A percentile compares a stretch with the other conserved stretches of the same genome.
Evolutionary conservation across 2,797 vertebrate genomes (phyloP).

Genomic region (Menidia menidia): DNA sequence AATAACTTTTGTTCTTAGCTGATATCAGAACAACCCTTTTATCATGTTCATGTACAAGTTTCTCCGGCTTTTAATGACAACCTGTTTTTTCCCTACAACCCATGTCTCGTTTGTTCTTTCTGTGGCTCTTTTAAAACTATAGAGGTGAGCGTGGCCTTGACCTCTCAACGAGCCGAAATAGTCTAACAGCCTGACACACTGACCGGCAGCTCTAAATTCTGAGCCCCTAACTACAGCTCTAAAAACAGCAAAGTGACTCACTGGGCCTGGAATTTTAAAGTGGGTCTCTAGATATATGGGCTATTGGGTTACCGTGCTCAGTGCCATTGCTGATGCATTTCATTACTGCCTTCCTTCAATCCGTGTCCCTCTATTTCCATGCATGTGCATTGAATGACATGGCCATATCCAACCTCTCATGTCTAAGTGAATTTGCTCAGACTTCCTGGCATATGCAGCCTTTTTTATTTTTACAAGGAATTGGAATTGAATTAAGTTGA

Average conservation of each 20-base stretch:
- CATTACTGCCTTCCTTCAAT: conserved; percentile 29
- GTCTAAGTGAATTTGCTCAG: conserved; percentile 64
- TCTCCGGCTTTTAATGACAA: conserved; percentile 28
- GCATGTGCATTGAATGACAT: conserved; percentile 13
- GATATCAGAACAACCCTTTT: background rate
- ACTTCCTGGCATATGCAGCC: conserved; percentile 46
- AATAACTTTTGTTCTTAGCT: background rate
- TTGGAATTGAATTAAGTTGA: conserved; percentile 46
- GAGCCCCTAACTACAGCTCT: conserved; percentile 39
- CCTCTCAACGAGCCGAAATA: conserved; percentile 59
- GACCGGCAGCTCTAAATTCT: conserved; percentile 64
- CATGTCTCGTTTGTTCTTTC: conserved; percentile 7
- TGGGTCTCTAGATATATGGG: conserved; percentile 67
- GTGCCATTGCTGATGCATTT: conserved; percentile 50
- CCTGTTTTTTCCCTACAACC: conserved; percentile 7
- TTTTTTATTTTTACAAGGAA: conserved; percentile 66
- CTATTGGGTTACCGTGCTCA: conserved; percentile 68
- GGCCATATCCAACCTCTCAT: conserved; percentile 19
- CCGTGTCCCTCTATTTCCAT: conserved; percentile 7
- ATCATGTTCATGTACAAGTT: background rate
- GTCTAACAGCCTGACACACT: conserved; percentile 60
- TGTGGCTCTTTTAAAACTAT: conserved; percentile 44
- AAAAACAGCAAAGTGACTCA: conserved; percentile 74
- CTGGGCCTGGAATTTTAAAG: conserved; percentile 64
- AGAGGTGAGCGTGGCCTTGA: conserved; percentile 57